Conservation (phyloP, 2,888 invertebrate species). For the Allacma fusca region DNA sequence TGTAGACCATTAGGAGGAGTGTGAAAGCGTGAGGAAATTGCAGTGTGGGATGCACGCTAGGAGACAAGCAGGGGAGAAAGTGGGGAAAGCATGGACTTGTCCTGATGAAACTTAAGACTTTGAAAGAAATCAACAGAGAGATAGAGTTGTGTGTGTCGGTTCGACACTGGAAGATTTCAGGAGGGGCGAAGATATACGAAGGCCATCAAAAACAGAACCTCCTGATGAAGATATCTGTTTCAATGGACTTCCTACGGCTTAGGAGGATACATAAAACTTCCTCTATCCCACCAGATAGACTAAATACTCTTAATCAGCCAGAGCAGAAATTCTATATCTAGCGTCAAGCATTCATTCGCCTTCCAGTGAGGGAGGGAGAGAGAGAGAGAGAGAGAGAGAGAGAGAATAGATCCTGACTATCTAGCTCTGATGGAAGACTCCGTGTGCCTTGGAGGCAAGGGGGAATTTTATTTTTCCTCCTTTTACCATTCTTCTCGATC, state of each 20-base stretch:
- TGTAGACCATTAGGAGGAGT: background rate
- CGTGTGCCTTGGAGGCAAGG: too few species aligned
- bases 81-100: background rate
- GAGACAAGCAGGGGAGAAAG: background rate
- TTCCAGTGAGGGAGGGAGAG: too few species aligned
- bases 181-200: slow-evolving; percentile 20
- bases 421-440: background rate
- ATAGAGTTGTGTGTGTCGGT: background rate
- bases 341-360: background rate
- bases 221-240: slow-evolving; percentile 38
- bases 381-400: too few species aligned
- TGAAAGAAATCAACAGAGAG: background rate
- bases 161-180: slow-evolving; percentile 6
- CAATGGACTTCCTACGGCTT: slow-evolving; percentile 39
- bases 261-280: background rate
- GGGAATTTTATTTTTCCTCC: too few species aligned
- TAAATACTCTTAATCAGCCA: slow-evolving; percentile 4
- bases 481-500: background rate
- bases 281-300: background rate
- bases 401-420: background rate
- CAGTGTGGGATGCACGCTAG: background rate
- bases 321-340: background rate
- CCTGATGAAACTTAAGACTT: background rate
- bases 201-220: slow-evolving; percentile 38
- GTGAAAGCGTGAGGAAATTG: slow-evolving; percentile 1